A percentile compares a stretch with the other conserved stretches of the same genome.
Evolutionary conservation across 1,140 invertebrate species (phyloP).

Genomic region (Centruroides sculpturatus): DNA sequence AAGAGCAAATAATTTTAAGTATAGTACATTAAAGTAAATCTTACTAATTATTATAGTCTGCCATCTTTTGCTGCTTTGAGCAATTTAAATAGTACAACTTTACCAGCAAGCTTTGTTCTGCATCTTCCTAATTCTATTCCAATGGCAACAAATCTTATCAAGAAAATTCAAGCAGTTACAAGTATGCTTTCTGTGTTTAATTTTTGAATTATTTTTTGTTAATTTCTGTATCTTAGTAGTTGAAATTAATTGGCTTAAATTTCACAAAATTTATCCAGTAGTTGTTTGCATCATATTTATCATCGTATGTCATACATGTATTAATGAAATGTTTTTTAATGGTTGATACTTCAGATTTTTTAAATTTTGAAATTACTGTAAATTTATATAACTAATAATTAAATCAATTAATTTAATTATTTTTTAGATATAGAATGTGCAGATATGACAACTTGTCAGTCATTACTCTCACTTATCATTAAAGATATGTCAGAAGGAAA

Average conservation of each 20-base stretch:
- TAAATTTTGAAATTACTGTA: no score
- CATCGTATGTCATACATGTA: no score
- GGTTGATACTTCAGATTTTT: no score
- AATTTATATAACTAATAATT: no score
- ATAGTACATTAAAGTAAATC: not conserved
- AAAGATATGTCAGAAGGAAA: conserved; percentile 51
- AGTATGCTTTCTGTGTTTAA: conserved; percentile 16
- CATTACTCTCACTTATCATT: conserved; percentile 58
- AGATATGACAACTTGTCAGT: conserved; percentile 45
- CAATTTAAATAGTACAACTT: conserved; percentile 63
- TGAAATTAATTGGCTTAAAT: no score
- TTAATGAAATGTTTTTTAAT: no score
- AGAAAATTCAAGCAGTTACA: conserved; percentile 53
- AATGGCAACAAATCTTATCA: conserved; percentile 56
- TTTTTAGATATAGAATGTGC: conserved; percentile 46
- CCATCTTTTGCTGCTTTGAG: conserved; percentile 65
- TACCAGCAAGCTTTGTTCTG: conserved; percentile 82
- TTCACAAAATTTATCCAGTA: no score
- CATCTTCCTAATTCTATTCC: conserved; percentile 74
- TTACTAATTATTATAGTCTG: conserved; percentile 27
- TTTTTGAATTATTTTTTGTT: no score
- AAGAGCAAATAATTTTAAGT: no score
- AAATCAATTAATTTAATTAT: no score
- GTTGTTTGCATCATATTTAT: no score
- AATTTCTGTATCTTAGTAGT: no score